phyloP scores from a whole-genome alignment of 2,888 invertebrate genomes.

The Athrips mouffetella region DNA sequence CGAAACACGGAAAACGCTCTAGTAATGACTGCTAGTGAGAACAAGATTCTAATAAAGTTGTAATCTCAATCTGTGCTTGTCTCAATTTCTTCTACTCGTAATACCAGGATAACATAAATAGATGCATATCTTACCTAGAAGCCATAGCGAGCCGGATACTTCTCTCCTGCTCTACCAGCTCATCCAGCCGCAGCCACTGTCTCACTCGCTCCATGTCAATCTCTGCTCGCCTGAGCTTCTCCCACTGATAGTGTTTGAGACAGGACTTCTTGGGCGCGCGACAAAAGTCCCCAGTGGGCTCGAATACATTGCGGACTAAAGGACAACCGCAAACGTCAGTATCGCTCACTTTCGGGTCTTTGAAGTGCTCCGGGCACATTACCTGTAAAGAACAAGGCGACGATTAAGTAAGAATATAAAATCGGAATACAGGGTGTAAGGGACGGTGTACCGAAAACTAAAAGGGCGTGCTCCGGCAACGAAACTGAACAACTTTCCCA shows the following conservation, averaged over 20 bases:
- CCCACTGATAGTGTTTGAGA: constrained; percentile 96
- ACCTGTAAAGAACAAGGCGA: constrained; percentile 67
- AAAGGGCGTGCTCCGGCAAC: too few species aligned
- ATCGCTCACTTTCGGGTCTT: constrained; percentile 92
- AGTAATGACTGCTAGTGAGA: not conserved
- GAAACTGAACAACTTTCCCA: too few species aligned
- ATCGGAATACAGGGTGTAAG: too few species aligned
- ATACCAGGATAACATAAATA: too few species aligned
- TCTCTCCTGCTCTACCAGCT: constrained; percentile 94
- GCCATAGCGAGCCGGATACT: constrained; percentile 86
- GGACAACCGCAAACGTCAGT: constrained; percentile 96
- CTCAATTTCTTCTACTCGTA: too few species aligned
- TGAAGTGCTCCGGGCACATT: constrained; percentile 98
- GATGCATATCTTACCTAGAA: constrained; percentile 49
- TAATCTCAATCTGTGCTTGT: too few species aligned
- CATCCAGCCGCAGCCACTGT: constrained; percentile 96
- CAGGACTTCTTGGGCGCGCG: constrained; percentile 92
- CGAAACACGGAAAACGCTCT: not conserved
- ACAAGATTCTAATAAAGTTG: too few species aligned
- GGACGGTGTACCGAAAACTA: too few species aligned
- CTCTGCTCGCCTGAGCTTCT: constrained; percentile 94
- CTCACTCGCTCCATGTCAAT: constrained; percentile 95
- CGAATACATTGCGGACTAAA: constrained; percentile 89
- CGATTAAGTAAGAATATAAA: too few species aligned
- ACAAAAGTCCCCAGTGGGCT: constrained; percentile 92